Percentiles rank a stretch among this genome's conserved stretches.
phyloP scores from a whole-genome alignment of 2,113 vertebrate genomes.

The Nettapus auritus region DNA sequence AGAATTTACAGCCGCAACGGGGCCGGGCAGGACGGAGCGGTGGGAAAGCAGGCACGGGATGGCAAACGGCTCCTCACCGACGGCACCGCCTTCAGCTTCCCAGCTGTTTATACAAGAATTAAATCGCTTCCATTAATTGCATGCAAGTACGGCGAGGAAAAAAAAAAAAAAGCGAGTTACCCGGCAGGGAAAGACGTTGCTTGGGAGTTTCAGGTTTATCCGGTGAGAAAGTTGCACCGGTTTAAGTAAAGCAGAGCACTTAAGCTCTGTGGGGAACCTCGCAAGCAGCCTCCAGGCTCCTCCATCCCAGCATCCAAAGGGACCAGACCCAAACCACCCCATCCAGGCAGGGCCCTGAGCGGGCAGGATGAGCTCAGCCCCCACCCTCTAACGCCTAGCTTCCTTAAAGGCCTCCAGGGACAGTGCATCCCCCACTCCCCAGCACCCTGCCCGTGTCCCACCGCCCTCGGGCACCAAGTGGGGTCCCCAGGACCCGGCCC shows the following conservation, averaged over 20 bases:
- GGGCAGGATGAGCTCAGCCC: no score
- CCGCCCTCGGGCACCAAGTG: rapidly evolving
- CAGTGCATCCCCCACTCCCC: not conserved
- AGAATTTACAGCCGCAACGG: not conserved
- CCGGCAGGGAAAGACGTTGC: not conserved
- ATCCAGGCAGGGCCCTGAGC: no score
- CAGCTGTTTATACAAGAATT: not conserved
- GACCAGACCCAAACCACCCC: not conserved
- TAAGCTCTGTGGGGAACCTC: not conserved
- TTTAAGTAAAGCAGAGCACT: not conserved
- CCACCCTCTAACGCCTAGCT: no score
- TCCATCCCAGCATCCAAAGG: no score
- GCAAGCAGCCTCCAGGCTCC: no score
- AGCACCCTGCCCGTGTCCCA: not conserved
- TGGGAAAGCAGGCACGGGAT: not conserved
- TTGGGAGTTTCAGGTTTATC: slow-evolving; percentile 1
- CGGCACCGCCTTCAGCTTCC: not conserved
- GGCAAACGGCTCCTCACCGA: no score
- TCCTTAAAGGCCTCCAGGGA: not conserved
- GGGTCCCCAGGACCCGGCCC: not conserved
- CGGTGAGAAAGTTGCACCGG: not conserved
- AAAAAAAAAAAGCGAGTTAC: not conserved
- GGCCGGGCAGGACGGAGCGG: not conserved
- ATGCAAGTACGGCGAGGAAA: not conserved
- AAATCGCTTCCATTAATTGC: not conserved